Evolutionary conservation across 2,113 vertebrate genomes (phyloP).

Genomic region (Neomonachus schauinslandi): DNA sequence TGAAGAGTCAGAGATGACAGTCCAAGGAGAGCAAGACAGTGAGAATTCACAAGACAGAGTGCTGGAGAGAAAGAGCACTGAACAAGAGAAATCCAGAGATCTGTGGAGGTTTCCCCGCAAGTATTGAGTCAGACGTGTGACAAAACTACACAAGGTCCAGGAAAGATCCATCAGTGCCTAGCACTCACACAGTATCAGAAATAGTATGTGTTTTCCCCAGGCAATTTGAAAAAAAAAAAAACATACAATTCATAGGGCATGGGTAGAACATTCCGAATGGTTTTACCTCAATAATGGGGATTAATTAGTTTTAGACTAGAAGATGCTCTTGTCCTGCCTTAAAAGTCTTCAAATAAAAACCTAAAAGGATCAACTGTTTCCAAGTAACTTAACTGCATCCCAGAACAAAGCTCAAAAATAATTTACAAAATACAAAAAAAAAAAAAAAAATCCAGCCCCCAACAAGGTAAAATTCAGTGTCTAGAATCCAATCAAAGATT

Average conservation of each 20-base stretch:
- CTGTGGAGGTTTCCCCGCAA: neutral
- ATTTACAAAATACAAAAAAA: neutral
- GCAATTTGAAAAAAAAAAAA: constrained; percentile 29
- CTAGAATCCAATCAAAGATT: constrained; percentile 22
- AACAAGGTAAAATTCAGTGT: neutral
- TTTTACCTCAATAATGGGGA: neutral
- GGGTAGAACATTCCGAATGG: neutral
- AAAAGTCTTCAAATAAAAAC: constrained; percentile 16
- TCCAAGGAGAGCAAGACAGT: neutral
- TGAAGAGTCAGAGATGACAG: neutral
- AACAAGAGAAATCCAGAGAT: neutral
- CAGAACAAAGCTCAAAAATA: constrained; percentile 43
- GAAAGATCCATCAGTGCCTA: neutral
- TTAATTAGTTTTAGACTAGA: neutral
- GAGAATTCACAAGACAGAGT: neutral
- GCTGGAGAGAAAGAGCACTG: neutral
- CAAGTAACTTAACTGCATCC: neutral
- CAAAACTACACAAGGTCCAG: neutral
- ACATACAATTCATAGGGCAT: neutral
- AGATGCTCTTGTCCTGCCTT: neutral
- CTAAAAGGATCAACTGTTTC: neutral
- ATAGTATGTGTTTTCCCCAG: neutral
- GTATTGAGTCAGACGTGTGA: neutral
- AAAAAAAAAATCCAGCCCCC: neutral
- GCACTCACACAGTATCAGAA: neutral